Percentiles rank a stretch among this genome's conserved stretches.
Evolutionary conservation across 92 coral and sea anemone species (phyloP).

Genomic region (Ricordea florida): DNA sequence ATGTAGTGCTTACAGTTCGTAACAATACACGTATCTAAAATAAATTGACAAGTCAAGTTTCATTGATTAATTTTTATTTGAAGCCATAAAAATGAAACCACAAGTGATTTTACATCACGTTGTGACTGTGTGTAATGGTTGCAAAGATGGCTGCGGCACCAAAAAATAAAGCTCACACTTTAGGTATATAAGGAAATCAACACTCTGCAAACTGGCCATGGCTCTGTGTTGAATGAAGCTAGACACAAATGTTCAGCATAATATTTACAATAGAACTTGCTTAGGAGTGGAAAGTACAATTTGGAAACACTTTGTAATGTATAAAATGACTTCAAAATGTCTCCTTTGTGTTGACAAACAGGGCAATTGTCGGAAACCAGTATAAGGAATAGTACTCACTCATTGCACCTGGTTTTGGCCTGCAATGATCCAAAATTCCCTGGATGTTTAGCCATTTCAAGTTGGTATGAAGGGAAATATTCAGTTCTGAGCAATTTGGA

Average conservation of each 20-base stretch:
- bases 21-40: not conserved
- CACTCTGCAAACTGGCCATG: not conserved
- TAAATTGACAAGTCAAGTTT: not conserved
- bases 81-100: not conserved
- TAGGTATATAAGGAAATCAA: not conserved
- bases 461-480: slow-evolving; percentile 4
- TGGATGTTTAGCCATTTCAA: slow-evolving; percentile 15
- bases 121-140: not conserved
- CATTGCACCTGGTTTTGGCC: not conserved
- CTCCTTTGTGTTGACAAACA: not conserved
- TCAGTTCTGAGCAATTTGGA: not conserved
- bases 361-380: slow-evolving; percentile 1
- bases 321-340: not conserved
- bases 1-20: not conserved
- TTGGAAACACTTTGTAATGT: not conserved
- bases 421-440: slow-evolving; percentile 4
- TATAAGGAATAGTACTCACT: slow-evolving; percentile 17
- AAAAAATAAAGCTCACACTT: not conserved
- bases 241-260: not conserved
- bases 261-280: no score
- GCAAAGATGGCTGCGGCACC: not conserved
- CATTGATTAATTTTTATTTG: not conserved
- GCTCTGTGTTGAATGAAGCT: not conserved
- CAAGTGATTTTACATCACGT: not conserved
- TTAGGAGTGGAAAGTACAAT: not conserved